Evolutionary conservation across 2,797 vertebrate species (phyloP), one percentile per base, ranked within the genome.

Genomic region (Sphenodon punctatus): DNA sequence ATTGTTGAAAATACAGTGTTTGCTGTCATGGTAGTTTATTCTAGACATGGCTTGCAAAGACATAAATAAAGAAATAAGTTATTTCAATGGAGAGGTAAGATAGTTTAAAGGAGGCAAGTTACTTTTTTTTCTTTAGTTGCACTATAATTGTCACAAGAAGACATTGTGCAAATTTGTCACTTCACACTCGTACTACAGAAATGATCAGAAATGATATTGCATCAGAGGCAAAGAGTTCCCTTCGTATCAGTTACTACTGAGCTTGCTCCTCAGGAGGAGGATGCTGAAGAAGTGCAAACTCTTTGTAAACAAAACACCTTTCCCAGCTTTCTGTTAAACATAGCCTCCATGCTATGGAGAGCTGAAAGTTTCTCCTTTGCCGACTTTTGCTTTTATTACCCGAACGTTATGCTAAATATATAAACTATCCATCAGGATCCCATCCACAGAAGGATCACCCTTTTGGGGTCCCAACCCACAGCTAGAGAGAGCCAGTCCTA

Each of bases 81-180:
- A 32, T 36, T 36, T 36, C 17, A 32, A 39, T 3, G 4, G 1
- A 15, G 2, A 45, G 2, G 55, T 6, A 67, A 2, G 74, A 17
- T 34, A 22, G 32, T 11, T 22, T 58, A 36, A 53, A 53, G 27
- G 14, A 8, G 16, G 7, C 25, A n/a, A 30, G 8, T 16, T 53
- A 15, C 53, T 17, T 30, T 53, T 53, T 53, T 15, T 53, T 16
- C 17, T 30, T 30, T 27, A 55, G 27, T 15, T 27, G 27, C 55
- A 53, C 49, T 53, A 53, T 53, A 53, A 53, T 53, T 53, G 30
- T 55, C 51, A 55, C 55, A 30, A 25, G 46, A 48, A 23, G 48
- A 48, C 55, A 30, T 19, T 53, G 27, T 6, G 15, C 27, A 30
- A 51, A 17, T 16, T 53, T 55, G n/a, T 51, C 0, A 0, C 22